Conservation (phyloP, 2,888 invertebrate genomes). For the Drosophila sordidula region DNA sequence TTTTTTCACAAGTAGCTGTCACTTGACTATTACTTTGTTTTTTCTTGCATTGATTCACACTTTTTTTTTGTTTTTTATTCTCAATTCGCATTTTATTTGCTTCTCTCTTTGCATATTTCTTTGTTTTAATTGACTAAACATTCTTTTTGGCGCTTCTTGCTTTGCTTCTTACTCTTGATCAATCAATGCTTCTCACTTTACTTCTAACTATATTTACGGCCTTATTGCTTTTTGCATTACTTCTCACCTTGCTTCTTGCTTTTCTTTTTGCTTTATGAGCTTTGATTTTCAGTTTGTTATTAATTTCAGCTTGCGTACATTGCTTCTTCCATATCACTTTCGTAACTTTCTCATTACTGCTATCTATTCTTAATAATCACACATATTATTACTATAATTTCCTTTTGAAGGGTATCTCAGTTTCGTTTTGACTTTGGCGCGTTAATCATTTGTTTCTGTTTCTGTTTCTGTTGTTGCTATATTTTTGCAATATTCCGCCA, state of each 20-base stretch:
- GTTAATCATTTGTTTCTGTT: constrained; percentile 28
- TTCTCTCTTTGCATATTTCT: not conserved
- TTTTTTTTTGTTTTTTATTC: too few species aligned
- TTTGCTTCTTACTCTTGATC: not conserved
- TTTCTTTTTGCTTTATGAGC: too few species aligned
- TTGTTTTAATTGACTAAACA: too few species aligned
- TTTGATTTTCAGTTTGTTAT: too few species aligned
- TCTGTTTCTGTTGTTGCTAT: constrained; percentile 61
- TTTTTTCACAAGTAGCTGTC: too few species aligned
- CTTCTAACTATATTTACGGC: too few species aligned
- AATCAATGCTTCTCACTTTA: not conserved
- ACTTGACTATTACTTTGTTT: too few species aligned
- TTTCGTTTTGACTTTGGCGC: not conserved
- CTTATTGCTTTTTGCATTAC: not conserved
- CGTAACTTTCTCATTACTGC: not conserved
- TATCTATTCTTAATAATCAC: not conserved
- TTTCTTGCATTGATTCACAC: too few species aligned
- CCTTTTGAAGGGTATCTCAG: constrained; percentile 31
- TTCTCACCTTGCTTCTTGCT: not conserved
- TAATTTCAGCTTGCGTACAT: too few species aligned
- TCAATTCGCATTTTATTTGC: not conserved
- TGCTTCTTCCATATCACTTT: too few species aligned
- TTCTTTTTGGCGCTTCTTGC: too few species aligned
- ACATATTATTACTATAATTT: not conserved
- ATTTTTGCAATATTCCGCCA: constrained; percentile 69